Evolutionary conservation across 2,113 vertebrate genomes (phyloP), one percentile per base, ranked within the genome.

Genomic region (Pedetes capensis): DNA sequence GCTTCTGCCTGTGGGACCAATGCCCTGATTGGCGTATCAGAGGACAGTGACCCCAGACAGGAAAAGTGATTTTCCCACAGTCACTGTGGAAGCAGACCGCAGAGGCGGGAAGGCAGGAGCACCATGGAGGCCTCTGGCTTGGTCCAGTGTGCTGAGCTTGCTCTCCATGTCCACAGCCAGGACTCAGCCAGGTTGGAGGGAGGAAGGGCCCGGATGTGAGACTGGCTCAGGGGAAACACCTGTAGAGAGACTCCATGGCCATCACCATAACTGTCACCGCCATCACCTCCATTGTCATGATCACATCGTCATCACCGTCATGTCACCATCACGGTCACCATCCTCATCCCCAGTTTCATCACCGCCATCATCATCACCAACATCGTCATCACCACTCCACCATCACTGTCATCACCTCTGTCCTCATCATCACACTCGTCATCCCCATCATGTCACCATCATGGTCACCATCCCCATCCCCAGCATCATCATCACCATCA

Each of bases 61-160:
- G 34, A 42, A 34, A 76, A 53, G n/a, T 34, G 32, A 47, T 53
- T 39, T 20, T 32, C 22, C 18, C 68, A 79, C 27, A 47, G 55
- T 29, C 25, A 32, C 34, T 1, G 27, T 27, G n/a, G 63, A 51
- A 9, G 18, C 51, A 16, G 23, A 39, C 22, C 3, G 2, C 9
- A 29, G 37, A 14, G 7, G 2, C 5, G 16, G 23, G n/a, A 34
- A 1, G 8, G 11, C 2, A 44, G 25, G 18, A 49, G 8, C 9
- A 1, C 49, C 0, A 0, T 10, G 25, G 3, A 17, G 0, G 37
- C 0, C 1, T 32, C 13, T 44, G 9, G 57, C 7, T 18, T 6
- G 9, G 8, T 32, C 32, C 7, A 2, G 42, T 0, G 4, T n/a
- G 42, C 17, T 7, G 2, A 23, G 66, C 57, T 64, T 12, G 18